These are phyloP conservation scores for Silvanus unidentatus DNA, from an alignment of 2,888 invertebrate species.

Conservation along the genomic window DNA sequence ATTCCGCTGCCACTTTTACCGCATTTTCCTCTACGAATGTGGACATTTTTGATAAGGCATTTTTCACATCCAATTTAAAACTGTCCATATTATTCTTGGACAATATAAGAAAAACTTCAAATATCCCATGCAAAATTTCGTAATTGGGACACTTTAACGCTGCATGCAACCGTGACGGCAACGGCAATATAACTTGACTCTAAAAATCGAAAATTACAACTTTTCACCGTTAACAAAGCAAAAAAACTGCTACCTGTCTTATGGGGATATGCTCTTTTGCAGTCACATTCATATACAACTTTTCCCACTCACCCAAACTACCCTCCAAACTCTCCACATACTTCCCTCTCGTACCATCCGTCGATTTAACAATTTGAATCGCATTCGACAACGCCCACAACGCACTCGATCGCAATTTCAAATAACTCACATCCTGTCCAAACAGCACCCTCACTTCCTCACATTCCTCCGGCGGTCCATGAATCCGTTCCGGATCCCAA, in stretches of 20 bases:
- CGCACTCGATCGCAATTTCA: constrained; percentile 34
- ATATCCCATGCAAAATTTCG: constrained; percentile 30
- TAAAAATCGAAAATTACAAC: constrained; percentile 25
- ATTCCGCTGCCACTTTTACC: constrained; percentile 40
- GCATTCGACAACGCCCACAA: constrained; percentile 31
- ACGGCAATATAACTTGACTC: constrained; percentile 34
- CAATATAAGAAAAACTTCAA: constrained; percentile 31
- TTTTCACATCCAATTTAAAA: constrained; percentile 19
- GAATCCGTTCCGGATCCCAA: constrained; percentile 58
- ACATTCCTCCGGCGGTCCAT: constrained; percentile 39
- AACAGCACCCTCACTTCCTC: constrained; percentile 35
- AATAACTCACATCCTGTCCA: constrained; percentile 36
- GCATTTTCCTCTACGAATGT: constrained; percentile 40
- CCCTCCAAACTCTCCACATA: constrained; percentile 29
- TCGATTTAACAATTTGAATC: constrained; percentile 35
- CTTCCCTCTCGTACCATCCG: constrained; percentile 32
- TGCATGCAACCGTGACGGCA: constrained; percentile 38
- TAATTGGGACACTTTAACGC: constrained; percentile 34
- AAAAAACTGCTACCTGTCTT: constrained; percentile 17
- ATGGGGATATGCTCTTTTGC: constrained; percentile 19
- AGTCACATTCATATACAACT: constrained; percentile 19
- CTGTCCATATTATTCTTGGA: constrained; percentile 18
- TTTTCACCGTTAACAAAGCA: no score
- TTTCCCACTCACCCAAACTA: constrained; percentile 33
- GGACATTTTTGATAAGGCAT: constrained; percentile 34